phyloP scores from a whole-genome alignment of 1,140 invertebrate genomes.

The Ostrea denselamellosa region DNA sequence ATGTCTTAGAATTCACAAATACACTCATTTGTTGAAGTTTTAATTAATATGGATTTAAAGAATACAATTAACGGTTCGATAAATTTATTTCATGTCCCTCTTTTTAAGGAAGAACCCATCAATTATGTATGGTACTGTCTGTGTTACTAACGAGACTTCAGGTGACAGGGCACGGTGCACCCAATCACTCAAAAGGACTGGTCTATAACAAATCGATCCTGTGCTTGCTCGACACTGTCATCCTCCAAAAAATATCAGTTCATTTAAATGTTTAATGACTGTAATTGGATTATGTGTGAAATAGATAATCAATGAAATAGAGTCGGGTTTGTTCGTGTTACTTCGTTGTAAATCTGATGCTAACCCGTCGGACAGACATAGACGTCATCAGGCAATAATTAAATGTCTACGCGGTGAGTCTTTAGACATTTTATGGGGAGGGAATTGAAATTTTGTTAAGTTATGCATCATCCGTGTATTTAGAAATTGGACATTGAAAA shows the following conservation, averaged over 20 bases:
- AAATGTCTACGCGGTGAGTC: too few relatives aligned
- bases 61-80: background rate
- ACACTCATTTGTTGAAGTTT: background rate
- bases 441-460: too few relatives aligned
- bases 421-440: too few relatives aligned
- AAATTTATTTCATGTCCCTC: background rate
- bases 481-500: too few relatives aligned
- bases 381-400: background rate
- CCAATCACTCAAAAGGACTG: background rate
- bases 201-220: background rate
- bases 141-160: background rate
- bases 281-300: background rate
- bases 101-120: slow-evolving; percentile 36
- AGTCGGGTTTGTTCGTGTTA: background rate
- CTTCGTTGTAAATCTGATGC: background rate
- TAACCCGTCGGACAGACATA: background rate
- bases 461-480: too few relatives aligned
- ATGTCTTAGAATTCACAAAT: too few relatives aligned
- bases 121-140: slow-evolving; percentile 28
- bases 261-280: slow-evolving; percentile 12
- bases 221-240: slow-evolving; percentile 14
- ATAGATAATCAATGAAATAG: background rate
- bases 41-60: slow-evolving; percentile 1
- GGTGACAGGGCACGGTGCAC: background rate
- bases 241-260: background rate